A percentile compares a stretch with the other conserved stretches of the same genome.
phyloP scores from a whole-genome alignment of 37 sponge, comb jelly and placozoan species.

The Hormiphora californensis region DNA sequence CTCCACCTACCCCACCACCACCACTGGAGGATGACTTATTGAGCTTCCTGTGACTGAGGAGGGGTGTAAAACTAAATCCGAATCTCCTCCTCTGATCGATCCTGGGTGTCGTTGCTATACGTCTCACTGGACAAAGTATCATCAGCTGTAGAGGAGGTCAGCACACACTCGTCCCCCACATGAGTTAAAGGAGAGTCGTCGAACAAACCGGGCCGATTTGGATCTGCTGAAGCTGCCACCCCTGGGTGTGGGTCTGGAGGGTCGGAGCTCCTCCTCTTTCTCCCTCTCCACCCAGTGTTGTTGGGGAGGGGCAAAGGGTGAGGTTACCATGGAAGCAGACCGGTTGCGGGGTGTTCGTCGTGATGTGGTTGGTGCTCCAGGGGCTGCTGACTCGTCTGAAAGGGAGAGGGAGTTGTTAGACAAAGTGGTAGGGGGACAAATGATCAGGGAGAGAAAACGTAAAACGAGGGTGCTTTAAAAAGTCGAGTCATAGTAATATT shows the following conservation, averaged over 20 bases:
- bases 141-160: too few species aligned
- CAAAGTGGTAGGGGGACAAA: not conserved
- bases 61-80: not conserved
- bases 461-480: not conserved
- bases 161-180: too few species aligned
- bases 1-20: too few species aligned
- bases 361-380: not conserved
- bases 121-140: too few species aligned
- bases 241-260: not conserved
- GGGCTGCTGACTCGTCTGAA: not conserved
- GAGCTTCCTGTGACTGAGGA: not conserved
- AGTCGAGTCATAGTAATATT: not conserved
- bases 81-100: too few species aligned
- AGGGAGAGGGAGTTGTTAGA: not conserved
- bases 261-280: not conserved
- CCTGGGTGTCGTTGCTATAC: too few species aligned
- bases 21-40: not conserved
- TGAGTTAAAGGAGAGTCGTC: not conserved
- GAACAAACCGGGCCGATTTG: not conserved
- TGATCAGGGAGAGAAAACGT: not conserved
- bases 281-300: not conserved
- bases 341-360: constrained; percentile 24
- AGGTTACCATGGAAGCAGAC: constrained; percentile 2
- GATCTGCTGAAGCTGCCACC: not conserved
- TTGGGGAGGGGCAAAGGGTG: not conserved